A percentile compares a stretch with the other conserved stretches of the same genome.
phyloP scores from a whole-genome alignment of 1,140 invertebrate species.

The Apis florea region DNA sequence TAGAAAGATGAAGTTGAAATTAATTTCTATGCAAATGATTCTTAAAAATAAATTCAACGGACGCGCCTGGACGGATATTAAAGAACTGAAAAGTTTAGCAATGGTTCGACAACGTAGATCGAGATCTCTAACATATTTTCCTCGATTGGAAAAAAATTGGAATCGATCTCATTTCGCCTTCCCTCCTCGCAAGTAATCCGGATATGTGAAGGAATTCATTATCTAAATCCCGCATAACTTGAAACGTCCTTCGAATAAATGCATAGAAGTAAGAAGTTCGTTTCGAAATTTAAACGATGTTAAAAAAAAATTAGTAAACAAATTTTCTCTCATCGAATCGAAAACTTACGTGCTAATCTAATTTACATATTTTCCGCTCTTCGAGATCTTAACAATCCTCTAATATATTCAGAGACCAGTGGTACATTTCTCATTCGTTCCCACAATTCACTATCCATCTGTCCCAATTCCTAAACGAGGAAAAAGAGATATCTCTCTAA shows the following conservation, averaged over 20 bases:
- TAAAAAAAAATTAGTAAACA: too few species aligned
- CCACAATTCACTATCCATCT: too few species aligned
- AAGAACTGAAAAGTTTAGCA: background rate
- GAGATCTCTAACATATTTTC: constrained; percentile 17
- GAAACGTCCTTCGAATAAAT: background rate
- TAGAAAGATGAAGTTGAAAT: background rate
- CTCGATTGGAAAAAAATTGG: constrained; percentile 12
- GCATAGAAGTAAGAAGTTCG: background rate
- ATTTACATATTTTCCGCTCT: too few species aligned
- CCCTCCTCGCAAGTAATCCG: background rate
- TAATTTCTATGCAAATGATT: constrained; percentile 15
- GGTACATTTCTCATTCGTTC: too few species aligned
- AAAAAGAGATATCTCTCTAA: background rate
- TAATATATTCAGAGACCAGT: too few species aligned
- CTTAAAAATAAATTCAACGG: background rate
- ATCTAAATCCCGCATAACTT: constrained; percentile 36
- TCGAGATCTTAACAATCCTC: too few species aligned
- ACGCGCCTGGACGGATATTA: background rate
- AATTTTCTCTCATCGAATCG: too few species aligned
- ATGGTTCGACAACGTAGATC: constrained; percentile 15
- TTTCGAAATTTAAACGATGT: background rate
- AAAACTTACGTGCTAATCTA: too few species aligned
- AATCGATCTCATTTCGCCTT: background rate
- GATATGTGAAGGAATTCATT: constrained; percentile 35
- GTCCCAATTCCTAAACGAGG: too few species aligned